Base-by-base conservation (phyloP, 2,888 invertebrate genomes). In the Napeogenes inachia region DNA sequence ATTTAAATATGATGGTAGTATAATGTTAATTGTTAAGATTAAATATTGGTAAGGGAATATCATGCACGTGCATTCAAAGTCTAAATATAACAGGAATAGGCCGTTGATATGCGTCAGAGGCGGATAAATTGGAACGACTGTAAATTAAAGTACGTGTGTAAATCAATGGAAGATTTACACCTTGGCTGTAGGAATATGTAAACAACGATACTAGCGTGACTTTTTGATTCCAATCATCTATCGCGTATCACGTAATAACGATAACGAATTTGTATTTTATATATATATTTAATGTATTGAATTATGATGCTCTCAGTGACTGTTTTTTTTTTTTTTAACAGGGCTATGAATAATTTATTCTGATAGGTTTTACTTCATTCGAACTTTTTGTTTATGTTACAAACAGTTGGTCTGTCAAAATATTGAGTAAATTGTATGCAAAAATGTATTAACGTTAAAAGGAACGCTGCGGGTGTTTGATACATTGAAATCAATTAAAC, bases 111-210 rank as follows among this genome's bases (percentile, higher is more conserved):
- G 65, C 65, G 70, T 70, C 65, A 67, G 74, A 73, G 68, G 72
- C 68, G 67, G 70, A 76, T 77, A 77, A 81, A 81, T 78, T 73
- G 67, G 80, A 75, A 71, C 70, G 75, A 76, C 73, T 76, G 78
- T 82, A 83, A 82, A 82, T 80, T 82, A 79, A 74, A 79, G 77
- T 78, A 76, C 77, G 75, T 75, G 70, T 77, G 79, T 84, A 85
- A 84, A 85, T 85, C 83, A 84, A 76, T 73, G 70, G 73, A 77
- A 80, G 84, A 85, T 85, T 84, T 84, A 85, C 74, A 75, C 67
- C 68, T 70, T 69, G 67, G 71, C 70, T 68, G 67, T 70, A 72
- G 72, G 71, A 73, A 75, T 74, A 72, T 73, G 73, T 75, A 73
- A 77, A 75, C 71, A 69, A 68, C 73, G 66, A 70, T 70, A 66